Evolutionary conservation across 2,797 vertebrate genomes (phyloP), one percentile per base, ranked within the genome.

Genomic region (Hypotaenidia okinawae): DNA sequence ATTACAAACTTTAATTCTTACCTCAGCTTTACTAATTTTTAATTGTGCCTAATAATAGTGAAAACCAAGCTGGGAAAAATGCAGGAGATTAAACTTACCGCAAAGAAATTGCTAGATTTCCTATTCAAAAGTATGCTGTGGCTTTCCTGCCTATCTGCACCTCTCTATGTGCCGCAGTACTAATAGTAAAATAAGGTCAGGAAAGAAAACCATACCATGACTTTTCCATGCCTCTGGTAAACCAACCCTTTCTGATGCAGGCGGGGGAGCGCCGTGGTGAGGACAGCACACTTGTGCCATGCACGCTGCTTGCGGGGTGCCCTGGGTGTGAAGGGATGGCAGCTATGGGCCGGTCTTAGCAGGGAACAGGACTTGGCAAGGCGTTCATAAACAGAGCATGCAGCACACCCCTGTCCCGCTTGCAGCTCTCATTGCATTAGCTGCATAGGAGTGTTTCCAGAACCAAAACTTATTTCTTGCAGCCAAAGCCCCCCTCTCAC

Each of bases 51-150:
- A 89, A 92, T 95, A 93, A 88, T 57, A 95, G 51, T 67, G 86
- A 95, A 94, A 93, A 93, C 49, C 83, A 89, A 95, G 43, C 63
- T 81, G 70, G 57, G 66, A 78, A 87, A 95, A 94, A 93, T 28
- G 33, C 51, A 86, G 62, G 64, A 80, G 70, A 89, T 91, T 93
- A 94, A 95, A 89, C 52, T 85, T 49, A 84, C 70, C 78, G 13
- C 79, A 94, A 87, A 95, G 72, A 90, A 95, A 94, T 90, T 54
- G 49, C 77, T 95, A 75, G 45, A 96, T 93, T 96, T 96, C 55
- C 59, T 64, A 89, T 74, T 78, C 67, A 80, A 54, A 96, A 88
- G 49, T n/a, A 64, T 72, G 52, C 24, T 10, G 28, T 5, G 13
- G 61, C 66, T 96, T 95, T 94, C 83, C 76, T 89, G 63, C 55